Evolutionary conservation across 2,888 invertebrate species (phyloP).

Genomic region (Andrena chrysosceles): DNA sequence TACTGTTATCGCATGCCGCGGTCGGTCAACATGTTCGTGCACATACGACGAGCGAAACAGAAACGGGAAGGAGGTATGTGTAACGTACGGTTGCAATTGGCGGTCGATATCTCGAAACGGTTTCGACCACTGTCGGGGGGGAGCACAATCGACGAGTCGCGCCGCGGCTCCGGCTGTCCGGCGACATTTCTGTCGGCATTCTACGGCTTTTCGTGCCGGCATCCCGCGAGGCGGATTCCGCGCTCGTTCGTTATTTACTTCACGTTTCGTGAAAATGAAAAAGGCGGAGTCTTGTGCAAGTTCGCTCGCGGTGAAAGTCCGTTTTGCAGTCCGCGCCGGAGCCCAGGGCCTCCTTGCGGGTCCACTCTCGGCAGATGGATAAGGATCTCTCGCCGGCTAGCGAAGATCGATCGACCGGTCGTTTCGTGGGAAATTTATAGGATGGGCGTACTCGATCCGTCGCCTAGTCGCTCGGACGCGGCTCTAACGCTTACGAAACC

Average conservation of each 20-base stretch:
- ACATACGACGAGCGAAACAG: background rate
- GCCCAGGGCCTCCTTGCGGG: constrained; percentile 65
- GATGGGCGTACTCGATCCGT: constrained; percentile 36
- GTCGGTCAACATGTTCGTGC: constrained; percentile 7
- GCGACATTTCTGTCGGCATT: constrained; percentile 69
- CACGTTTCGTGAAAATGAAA: constrained; percentile 78
- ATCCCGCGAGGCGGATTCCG: constrained; percentile 67
- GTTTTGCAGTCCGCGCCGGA: constrained; percentile 61
- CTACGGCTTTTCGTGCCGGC: constrained; percentile 61
- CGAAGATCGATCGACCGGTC: constrained; percentile 73
- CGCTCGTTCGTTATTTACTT: constrained; percentile 76
- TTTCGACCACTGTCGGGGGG: constrained; percentile 1
- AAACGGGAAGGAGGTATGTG: background rate
- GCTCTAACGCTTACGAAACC: constrained; percentile 35
- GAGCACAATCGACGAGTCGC: constrained; percentile 25
- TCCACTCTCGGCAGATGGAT: constrained; percentile 75
- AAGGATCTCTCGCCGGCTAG: constrained; percentile 69
- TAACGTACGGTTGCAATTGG: constrained; percentile 19
- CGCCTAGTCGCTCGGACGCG: background rate
- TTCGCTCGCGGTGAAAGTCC: constrained; percentile 76
- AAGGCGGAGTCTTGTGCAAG: constrained; percentile 74
- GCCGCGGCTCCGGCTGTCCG: constrained; percentile 27
- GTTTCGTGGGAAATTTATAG: constrained; percentile 76
- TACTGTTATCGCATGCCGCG: constrained; percentile 15
- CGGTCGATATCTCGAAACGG: constrained; percentile 41